Evolutionary conservation across 2,888 invertebrate genomes (phyloP), one percentile per base, ranked within the genome.

Genomic region (Eupithecia subfuscata): DNA sequence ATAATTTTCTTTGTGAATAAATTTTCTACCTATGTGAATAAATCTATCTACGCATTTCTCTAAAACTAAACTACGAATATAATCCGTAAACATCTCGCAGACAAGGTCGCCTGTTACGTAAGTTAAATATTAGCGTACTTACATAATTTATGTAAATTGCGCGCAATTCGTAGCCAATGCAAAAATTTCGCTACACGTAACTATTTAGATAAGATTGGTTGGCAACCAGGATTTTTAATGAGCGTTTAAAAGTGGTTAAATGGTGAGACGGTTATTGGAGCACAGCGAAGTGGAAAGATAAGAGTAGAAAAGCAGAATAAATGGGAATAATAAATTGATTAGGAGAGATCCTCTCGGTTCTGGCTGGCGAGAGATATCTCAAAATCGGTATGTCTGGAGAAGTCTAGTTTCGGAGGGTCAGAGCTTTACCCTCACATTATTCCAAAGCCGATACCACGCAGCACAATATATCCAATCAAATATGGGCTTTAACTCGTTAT

Each of bases 101-200:
- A 63, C 71, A 79, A 79, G 79, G 79, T 63, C 74, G 73, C 3
- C 5, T 56, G 43, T 79, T 78, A 45, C 76, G 76, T 56, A 78
- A 76, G 64, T 65, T 70, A 74, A 74, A 73, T 74, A 75, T 75
- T 69, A 71, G 64, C 60, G 22, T 30, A 43, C 56, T 37, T 73
- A 70, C 34, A 64, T 75, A 70, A 79, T 74, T 43, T 60, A 77
- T 70, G 71, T 40, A 70, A 75, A 78, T 75, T 70, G 40, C 16
- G 25, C 64, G 34, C 34, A 64, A 64, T 34, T 34, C 34, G 64
- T 64, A 9, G 64, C 64, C 30, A 65, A 73, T 60, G 40, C 34
- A 60, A 43, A 63, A 48, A 63, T 71, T 70, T 70, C 22, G 63
- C 25, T 63, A 68, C 71, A 72, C 65, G 60, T 67, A 60, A 25